Evolutionary conservation across 2,113 vertebrate genomes (phyloP), one percentile per base, ranked within the genome.

Genomic region (Gobius niger): DNA sequence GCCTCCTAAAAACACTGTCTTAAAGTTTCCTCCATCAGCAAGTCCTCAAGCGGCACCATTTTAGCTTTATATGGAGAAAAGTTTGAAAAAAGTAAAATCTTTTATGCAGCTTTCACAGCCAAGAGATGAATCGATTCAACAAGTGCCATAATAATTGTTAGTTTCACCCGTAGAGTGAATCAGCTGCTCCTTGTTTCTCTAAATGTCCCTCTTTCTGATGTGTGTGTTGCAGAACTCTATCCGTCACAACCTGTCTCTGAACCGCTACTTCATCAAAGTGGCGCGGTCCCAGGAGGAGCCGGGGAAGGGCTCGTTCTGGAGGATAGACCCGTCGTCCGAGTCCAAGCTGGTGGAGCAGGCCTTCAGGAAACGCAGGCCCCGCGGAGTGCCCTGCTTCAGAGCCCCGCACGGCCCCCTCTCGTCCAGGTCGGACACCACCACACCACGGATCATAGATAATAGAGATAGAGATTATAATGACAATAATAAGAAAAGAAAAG

Each of bases 261-360:
- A 99, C 90, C 96, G 98, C 63, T 99, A 99, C 85, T 99, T 99
- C 93, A 97, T 99, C 93, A 99, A 99, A 92, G 98, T 99, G 86
- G 95, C 97, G 1, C 94, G 98, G 79, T 98, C 96, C 79, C 97
- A 99, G 91, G 98, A 99, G 91, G 98, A 99, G 89, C 98, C 98
- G 9, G 98, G 98, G 74, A 99, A 99, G 89, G 98, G 98, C 70
- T 99, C 97, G 6, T 99, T 99, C 93, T 99, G 98, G 98, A 95
- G 96, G 94, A 98, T 99, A 93, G 98, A 99, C 84, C 96, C 98
- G 50, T 94, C 96, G 69, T 98, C 96, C 2, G 96, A 98, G 91
- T 92, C 93, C 89, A 99, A 99, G 89, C 93, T 99, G 73, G 92
- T 97, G 81, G 98, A 99, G 89, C 98, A 99, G 94, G 96, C 98